phyloP scores from a whole-genome alignment of 2,888 invertebrate species.

The Stomorhina lunata region DNA sequence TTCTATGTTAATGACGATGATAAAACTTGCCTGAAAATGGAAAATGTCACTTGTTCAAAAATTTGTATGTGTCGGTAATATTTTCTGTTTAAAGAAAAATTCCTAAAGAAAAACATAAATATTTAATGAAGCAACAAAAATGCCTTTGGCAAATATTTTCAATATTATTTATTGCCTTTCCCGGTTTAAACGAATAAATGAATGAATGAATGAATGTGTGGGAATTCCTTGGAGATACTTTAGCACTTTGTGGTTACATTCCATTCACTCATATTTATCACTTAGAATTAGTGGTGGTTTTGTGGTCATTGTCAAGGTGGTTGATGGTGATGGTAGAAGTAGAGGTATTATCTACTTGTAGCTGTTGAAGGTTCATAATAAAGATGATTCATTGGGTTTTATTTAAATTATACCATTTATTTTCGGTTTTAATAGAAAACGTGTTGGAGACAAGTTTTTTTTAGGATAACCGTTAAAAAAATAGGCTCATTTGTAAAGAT shows the following conservation, averaged over 20 bases:
- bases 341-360: too few relatives aligned
- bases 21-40: conserved; percentile 49
- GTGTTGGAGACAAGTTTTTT: too few relatives aligned
- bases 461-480: too few relatives aligned
- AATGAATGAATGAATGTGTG: not conserved
- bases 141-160: not conserved
- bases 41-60: conserved; percentile 26
- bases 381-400: not conserved
- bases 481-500: too few relatives aligned
- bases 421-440: not conserved
- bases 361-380: not conserved
- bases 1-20: conserved; percentile 49
- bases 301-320: not conserved
- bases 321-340: not conserved
- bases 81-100: not conserved
- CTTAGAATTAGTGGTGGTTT: not conserved
- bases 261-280: not conserved
- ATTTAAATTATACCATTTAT: not conserved
- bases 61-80: not conserved
- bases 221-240: not conserved
- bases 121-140: conserved; percentile 3
- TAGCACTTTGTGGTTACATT: not conserved
- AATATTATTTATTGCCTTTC: not conserved
- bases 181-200: too few relatives aligned
- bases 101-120: not conserved